A percentile compares a stretch with the other conserved stretches of the same genome.
Evolutionary conservation across 2,113 vertebrate species (phyloP).

Genomic region (Proteles cristata): DNA sequence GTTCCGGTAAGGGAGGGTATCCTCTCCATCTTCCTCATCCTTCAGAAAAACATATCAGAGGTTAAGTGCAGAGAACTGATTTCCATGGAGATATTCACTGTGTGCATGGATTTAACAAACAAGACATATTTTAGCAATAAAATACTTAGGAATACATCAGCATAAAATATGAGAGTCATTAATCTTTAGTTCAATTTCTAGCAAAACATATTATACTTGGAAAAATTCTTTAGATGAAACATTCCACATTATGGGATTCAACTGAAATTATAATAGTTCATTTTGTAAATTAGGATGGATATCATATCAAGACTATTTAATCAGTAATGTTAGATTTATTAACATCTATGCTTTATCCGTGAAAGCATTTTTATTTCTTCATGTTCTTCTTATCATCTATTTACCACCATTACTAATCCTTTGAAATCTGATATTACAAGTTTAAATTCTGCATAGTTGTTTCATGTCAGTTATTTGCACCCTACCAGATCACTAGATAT

Average conservation of each 20-base stretch:
- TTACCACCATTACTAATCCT: conserved; percentile 52
- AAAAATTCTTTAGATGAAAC: conserved; percentile 35
- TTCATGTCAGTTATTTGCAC: conserved; percentile 68
- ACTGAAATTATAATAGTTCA: neutral
- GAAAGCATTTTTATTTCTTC: conserved; percentile 26
- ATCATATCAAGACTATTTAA: conserved; percentile 22
- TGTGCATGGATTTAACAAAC: conserved; percentile 47
- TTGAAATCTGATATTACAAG: conserved; percentile 57
- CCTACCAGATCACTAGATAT: conserved; percentile 71
- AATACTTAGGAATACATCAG: conserved; percentile 61
- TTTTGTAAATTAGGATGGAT: conserved; percentile 48
- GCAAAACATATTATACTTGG: conserved; percentile 48
- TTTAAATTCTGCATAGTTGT: conserved; percentile 62
- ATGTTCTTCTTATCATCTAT: conserved; percentile 36
- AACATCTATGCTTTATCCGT: conserved; percentile 32
- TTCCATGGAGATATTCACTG: conserved; percentile 42
- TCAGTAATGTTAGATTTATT: conserved; percentile 46
- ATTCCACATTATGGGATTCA: conserved; percentile 35
- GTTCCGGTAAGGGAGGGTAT: conserved; percentile 59
- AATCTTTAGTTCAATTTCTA: conserved; percentile 56
- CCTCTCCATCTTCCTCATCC: conserved; percentile 85
- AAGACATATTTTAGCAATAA: conserved; percentile 56
- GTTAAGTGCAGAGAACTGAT: neutral
- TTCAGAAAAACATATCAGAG: conserved; percentile 77
- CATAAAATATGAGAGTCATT: conserved; percentile 61